Evolutionary conservation across 2,888 invertebrate genomes (phyloP), one percentile per base, ranked within the genome.

Genomic region (Ptilodon capucinus): DNA sequence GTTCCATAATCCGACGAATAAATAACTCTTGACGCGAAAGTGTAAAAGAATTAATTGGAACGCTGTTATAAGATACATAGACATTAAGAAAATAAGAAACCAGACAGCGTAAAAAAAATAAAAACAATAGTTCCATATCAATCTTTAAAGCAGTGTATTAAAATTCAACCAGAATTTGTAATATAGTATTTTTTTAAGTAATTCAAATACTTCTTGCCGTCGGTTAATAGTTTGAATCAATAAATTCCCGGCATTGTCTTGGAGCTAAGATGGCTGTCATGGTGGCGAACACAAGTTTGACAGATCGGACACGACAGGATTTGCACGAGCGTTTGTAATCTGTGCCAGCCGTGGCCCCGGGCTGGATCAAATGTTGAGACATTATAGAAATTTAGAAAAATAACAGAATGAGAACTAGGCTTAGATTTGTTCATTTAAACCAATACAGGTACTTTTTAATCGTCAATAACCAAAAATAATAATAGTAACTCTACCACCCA

Each of bases 281-380:
- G 35, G 18, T n/a, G 38, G 38, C 39, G 21, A 16, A 39, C 39
- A 21, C 42, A 57, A 55, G 23, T 50, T 52, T 61, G 61, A 65
- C 54, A 53, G 40, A 18, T 53, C 40, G 40, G 65, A 60, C 49
- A 39, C 35, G 25, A 38, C 16, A 49, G 62, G 61, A 61, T 61
- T 61, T 61, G 51, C 36, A 11, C 32, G 6, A 38, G 41, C 46
- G 42, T 48, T 38, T 51, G 50, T 50, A 44, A 46, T 41, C 42
- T 14, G 45, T 48, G 57, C 47, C 19, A 28, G 28, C 32, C 28
- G 60, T 34, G 64, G 35, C 18, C 35, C 32, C 2, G 5, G 25
- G n/a, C 28, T 28, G 28, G 28, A 2, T 28, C 1, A 28, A n/a
- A 28, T 28, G n/a, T 28, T 28, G 28, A 25, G 25, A 7, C 9